These are phyloP conservation scores for Pogonomyrmex barbatus DNA, from an alignment of 1,140 invertebrate genomes.

Conservation along the genomic window DNA sequence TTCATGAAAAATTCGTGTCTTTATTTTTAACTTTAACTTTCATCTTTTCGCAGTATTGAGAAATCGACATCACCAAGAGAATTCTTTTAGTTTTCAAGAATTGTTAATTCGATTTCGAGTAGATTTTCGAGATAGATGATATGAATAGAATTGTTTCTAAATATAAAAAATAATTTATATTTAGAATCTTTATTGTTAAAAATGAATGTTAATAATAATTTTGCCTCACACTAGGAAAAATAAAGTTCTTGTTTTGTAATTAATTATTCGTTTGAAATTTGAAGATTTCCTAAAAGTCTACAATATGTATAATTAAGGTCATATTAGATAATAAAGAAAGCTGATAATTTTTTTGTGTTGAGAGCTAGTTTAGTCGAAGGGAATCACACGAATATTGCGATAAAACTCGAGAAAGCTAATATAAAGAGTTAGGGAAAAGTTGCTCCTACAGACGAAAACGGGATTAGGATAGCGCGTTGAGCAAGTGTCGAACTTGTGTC, in stretches of 20 bases:
- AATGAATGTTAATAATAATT: background rate
- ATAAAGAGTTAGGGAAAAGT: slow-evolving; percentile 8
- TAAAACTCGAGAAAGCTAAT: slow-evolving; percentile 20
- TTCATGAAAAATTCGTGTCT: background rate
- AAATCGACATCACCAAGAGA: background rate
- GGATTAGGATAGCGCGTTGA: slow-evolving; percentile 17
- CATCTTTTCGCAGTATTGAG: background rate
- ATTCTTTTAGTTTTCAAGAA: slow-evolving; percentile 7
- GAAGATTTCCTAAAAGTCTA: background rate
- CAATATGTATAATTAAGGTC: background rate
- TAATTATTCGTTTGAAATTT: background rate
- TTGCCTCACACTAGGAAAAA: background rate
- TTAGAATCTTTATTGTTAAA: background rate
- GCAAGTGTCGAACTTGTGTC: slow-evolving; percentile 43
- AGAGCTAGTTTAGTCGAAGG: slow-evolving; percentile 11
- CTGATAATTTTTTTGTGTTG: background rate
- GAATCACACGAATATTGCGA: background rate
- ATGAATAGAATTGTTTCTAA: slow-evolving; percentile 25
- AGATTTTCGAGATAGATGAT: background rate
- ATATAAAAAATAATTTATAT: background rate
- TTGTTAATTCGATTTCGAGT: slow-evolving; percentile 8
- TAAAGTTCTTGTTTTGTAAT: background rate
- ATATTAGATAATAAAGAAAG: background rate
- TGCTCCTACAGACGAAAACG: slow-evolving; percentile 5
- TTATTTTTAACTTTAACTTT: slow-evolving; percentile 18